phyloP scores from a whole-genome alignment of 1,140 invertebrate genomes.

The Tribolium madens region DNA sequence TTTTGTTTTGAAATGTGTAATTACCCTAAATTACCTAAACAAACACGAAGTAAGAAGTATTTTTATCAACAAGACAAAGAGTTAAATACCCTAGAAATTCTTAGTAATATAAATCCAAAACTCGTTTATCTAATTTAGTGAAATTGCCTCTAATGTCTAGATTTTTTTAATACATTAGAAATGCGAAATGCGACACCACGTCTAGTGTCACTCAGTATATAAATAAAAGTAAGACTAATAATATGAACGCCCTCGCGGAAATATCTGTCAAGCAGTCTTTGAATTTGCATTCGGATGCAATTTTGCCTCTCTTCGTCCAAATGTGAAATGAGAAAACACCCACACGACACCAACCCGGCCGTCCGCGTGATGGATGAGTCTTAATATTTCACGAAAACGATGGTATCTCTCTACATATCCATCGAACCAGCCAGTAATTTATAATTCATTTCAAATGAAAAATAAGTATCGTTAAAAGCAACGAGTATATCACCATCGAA shows the following conservation, averaged over 20 bases:
- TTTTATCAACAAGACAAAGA: no score
- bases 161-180: no score
- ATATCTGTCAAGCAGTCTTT: not conserved
- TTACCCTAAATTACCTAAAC: not conserved
- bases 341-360: not conserved
- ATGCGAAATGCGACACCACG: no score
- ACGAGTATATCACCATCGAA: constrained; percentile 5
- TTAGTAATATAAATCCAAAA: no score
- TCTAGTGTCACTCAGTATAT: no score
- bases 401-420: not conserved
- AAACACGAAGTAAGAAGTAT: not conserved
- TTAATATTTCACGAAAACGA: constrained; percentile 3
- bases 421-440: not conserved
- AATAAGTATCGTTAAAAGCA: constrained; percentile 8
- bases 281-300: not conserved
- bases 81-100: no score
- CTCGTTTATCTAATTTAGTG: no score
- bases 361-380: not conserved
- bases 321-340: not conserved
- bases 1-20: not conserved
- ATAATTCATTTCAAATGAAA: not conserved
- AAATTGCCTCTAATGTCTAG: no score
- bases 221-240: no score
- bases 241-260: not conserved
- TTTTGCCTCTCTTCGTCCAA: not conserved